These are phyloP conservation scores for Megaceryle alcyon DNA, from an alignment of 2,797 vertebrate genomes.

Conservation along the genomic window DNA sequence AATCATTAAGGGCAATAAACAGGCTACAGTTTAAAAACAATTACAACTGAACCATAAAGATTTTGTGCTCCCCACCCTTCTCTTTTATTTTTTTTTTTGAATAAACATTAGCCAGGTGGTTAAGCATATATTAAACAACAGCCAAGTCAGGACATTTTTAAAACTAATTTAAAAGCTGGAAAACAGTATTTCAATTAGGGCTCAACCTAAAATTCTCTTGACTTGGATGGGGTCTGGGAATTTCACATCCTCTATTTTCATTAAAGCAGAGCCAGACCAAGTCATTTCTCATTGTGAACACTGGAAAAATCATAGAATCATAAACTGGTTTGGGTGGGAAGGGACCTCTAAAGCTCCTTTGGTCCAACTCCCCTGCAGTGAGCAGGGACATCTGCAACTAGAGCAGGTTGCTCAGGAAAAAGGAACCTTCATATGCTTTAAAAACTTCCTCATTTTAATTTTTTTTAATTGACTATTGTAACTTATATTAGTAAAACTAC, in stretches of 20 bases:
- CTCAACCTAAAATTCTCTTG: neutral
- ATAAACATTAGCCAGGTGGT: neutral
- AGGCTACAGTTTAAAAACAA: neutral
- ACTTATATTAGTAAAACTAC: neutral
- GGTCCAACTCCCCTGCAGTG: too few relatives aligned
- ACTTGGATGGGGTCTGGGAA: neutral
- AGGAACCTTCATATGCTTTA: neutral
- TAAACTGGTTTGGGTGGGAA: too few relatives aligned
- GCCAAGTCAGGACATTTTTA: neutral
- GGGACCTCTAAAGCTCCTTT: too few relatives aligned
- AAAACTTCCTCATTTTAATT: neutral
- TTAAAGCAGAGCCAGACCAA: neutral
- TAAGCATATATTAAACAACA: neutral
- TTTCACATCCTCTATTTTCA: neutral
- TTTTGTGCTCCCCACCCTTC: rapidly evolving
- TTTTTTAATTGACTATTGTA: neutral
- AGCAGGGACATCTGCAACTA: too few relatives aligned
- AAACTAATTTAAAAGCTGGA: neutral
- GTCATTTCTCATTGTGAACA: neutral
- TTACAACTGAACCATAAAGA: neutral
- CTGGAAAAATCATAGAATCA: too few relatives aligned
- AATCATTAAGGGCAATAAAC: neutral
- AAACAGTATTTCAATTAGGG: neutral
- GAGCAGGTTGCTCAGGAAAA: neutral
- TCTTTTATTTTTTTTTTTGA: neutral